Conservation (phyloP, 2,888 invertebrate genomes). For the Drosophila robusta region DNA sequence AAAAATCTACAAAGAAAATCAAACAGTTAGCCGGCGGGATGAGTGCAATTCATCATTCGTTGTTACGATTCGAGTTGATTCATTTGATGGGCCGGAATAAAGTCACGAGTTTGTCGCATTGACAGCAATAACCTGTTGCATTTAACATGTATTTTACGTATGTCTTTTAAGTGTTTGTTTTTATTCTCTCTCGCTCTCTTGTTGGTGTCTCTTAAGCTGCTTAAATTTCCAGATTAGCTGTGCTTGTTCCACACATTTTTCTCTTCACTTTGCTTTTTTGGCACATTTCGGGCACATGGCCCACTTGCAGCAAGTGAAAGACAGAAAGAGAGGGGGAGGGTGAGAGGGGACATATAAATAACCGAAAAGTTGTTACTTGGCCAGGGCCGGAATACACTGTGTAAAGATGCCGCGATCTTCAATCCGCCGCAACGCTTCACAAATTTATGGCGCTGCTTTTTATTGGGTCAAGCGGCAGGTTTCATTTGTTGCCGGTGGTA, state of each 20-base stretch:
- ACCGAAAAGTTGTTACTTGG: conserved; percentile 48
- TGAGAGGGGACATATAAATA: conserved; percentile 26
- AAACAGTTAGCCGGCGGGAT: conserved; percentile 32
- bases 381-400: conserved; percentile 33
- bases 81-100: conserved; percentile 22
- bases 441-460: conserved; percentile 69
- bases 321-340: conserved; percentile 5
- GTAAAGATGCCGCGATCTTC: conserved; percentile 52
- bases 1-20: conserved; percentile 41
- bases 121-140: conserved; percentile 55
- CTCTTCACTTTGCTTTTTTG: conserved; percentile 55
- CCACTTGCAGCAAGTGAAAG: conserved; percentile 63
- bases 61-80: conserved; percentile 17
- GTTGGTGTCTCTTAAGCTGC: conserved; percentile 44
- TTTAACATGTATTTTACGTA: conserved; percentile 34
- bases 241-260: conserved; percentile 51
- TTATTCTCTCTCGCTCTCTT: conserved; percentile 1
- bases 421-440: conserved; percentile 35
- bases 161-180: conserved; percentile 4
- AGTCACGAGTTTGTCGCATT: conserved; percentile 32
- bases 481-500: conserved; percentile 43
- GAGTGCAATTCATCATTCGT: conserved; percentile 57
- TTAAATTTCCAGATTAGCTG: conserved; percentile 74
- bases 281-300: conserved; percentile 74
- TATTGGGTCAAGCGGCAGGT: conserved; percentile 79